Evolutionary conservation across 1,140 invertebrate species (phyloP).

Genomic region (Brachionus rubens): DNA sequence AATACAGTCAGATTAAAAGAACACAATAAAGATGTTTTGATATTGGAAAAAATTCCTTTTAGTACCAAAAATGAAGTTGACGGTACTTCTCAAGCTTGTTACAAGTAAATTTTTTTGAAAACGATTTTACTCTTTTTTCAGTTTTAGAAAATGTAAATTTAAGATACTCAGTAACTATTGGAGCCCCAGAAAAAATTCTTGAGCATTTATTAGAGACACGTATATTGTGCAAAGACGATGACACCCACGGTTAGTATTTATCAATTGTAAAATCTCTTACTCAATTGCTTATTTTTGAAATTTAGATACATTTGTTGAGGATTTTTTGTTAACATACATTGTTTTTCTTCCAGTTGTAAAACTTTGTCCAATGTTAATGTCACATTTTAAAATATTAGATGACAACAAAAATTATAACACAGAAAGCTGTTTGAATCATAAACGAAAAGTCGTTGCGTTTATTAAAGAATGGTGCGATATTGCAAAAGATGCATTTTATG

Average conservation of each 20-base stretch:
- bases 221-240: slow-evolving; percentile 64
- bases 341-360: slow-evolving; percentile 77
- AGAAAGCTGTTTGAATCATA: slow-evolving; percentile 60
- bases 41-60: slow-evolving; percentile 72
- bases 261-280: too few species aligned
- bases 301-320: slow-evolving; percentile 73
- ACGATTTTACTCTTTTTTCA: not conserved
- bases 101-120: slow-evolving; percentile 64
- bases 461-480: slow-evolving; percentile 73
- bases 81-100: slow-evolving; percentile 63
- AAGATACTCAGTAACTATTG: slow-evolving; percentile 83
- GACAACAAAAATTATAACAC: not conserved
- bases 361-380: slow-evolving; percentile 72
- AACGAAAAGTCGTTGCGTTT: slow-evolving; percentile 74
- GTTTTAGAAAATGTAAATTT: slow-evolving; percentile 46
- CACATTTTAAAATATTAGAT: slow-evolving; percentile 57
- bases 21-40: slow-evolving; percentile 78
- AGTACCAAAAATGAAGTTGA: slow-evolving; percentile 51
- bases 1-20: slow-evolving; percentile 82
- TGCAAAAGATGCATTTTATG: slow-evolving; percentile 71
- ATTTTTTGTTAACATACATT: slow-evolving; percentile 81
- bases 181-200: slow-evolving; percentile 79
- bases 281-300: too few species aligned
- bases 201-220: slow-evolving; percentile 80
- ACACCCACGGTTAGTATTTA: slow-evolving; percentile 55